Evolutionary conservation across 2,888 invertebrate species (phyloP), one percentile per base, ranked within the genome.

Genomic region (Diaphora mendica): DNA sequence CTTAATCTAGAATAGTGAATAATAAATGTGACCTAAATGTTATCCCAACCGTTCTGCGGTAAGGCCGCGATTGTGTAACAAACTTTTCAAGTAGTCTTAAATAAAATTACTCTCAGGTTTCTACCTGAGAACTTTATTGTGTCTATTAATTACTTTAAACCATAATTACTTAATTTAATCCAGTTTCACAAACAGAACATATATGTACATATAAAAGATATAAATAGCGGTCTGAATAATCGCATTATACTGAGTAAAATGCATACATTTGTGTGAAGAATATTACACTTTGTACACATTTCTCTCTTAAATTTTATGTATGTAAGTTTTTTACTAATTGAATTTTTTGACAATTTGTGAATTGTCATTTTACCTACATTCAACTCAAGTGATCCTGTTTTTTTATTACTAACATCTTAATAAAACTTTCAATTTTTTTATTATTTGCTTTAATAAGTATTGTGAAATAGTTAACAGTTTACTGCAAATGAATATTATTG

Each of bases 21-120:
- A 26, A 59, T 26, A 59, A n/a, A 59, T 26, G 26, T 59, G n/a
- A 26, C 26, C 26, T 59, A 59, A 59, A 59, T 26, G n/a, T 59
- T 59, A 59, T 59, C n/a, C 26, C 59, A 59, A 59, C 59, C 59
- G 59, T 59, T 59, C 59, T 59, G n/a, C 26, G 26, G 59, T 59
- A 59, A 59, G 26, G 26, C n/a, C 26, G 59, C 15, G 26, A 59
- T 59, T 59, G 59, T 26, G 59, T 26, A 59, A 59, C 26, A 13
- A 55, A 11, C 1, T 13, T 26, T 59, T 26, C 51, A 55, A 55
- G 51, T 55, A 11, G 51, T 55, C n/a, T 55, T n/a, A 55, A 55
- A 55, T 59, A 59, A 59, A 26, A 26, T 13, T n/a, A 26, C 26
- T 59, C 59, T 59, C 59, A 59, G 4, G 26, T 59, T 55, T n/a